Evolutionary conservation across 1,140 invertebrate species (phyloP).

Genomic region (Oncopeltus fasciatus): DNA sequence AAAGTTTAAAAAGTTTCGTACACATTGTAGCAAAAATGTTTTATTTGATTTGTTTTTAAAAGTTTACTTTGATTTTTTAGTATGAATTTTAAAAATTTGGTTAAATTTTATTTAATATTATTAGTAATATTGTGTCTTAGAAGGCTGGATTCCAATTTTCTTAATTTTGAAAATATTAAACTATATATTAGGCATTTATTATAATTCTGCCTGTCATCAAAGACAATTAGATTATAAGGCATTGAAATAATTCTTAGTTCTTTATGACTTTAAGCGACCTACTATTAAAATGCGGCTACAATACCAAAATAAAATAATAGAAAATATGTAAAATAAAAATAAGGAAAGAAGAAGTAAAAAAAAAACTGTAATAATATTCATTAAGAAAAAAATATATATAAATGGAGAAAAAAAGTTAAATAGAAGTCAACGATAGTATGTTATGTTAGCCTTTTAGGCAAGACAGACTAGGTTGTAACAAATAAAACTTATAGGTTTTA

Average conservation of each 20-base stretch:
- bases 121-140: neutral
- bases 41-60: too few relatives aligned
- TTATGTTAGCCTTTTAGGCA: constrained; percentile 2
- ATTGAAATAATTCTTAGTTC: constrained; percentile 2
- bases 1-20: too few relatives aligned
- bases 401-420: too few relatives aligned
- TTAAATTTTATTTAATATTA: too few relatives aligned
- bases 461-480: neutral
- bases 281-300: neutral
- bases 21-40: too few relatives aligned
- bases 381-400: neutral
- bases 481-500: neutral
- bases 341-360: neutral
- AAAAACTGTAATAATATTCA: neutral
- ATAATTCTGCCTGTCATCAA: constrained; percentile 3
- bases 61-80: too few relatives aligned
- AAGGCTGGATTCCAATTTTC: neutral
- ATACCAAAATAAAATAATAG: neutral
- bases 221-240: neutral
- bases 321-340: neutral
- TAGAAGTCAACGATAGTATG: neutral
- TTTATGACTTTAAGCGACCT: neutral
- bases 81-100: too few relatives aligned
- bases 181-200: neutral
- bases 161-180: neutral